Evolutionary conservation across 2,113 vertebrate species (phyloP).

Genomic region (Craseonycteris thonglongyai): DNA sequence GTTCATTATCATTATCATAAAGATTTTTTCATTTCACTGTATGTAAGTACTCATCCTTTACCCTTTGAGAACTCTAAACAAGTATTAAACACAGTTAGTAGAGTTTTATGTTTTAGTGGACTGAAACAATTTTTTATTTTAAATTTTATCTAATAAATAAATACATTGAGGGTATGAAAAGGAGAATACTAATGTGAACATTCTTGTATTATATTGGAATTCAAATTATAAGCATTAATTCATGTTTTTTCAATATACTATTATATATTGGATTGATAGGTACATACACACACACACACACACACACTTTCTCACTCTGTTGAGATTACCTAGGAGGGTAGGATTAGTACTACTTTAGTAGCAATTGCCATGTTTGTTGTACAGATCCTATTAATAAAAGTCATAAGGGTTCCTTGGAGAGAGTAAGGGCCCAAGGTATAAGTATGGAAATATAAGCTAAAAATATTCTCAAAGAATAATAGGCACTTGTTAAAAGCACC

Average conservation of each 20-base stretch:
- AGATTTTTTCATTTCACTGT: not conserved
- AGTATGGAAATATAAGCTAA: not conserved
- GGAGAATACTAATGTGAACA: no score
- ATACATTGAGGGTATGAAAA: not conserved
- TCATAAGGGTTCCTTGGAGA: not conserved
- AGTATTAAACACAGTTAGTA: not conserved
- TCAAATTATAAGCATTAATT: not conserved
- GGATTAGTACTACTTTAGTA: not conserved
- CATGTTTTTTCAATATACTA: not conserved
- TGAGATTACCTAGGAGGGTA: not conserved
- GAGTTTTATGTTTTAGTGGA: not conserved
- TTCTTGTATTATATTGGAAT: not conserved
- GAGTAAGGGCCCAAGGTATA: not conserved
- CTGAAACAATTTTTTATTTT: not conserved
- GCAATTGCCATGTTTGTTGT: not conserved
- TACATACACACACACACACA: not conserved
- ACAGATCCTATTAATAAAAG: not conserved
- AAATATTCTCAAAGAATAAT: not conserved
- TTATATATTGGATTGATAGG: not conserved
- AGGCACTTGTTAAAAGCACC: not conserved
- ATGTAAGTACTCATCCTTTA: not conserved
- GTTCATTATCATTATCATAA: no score
- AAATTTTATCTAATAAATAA: not conserved
- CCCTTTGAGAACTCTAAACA: not conserved
- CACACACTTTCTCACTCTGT: not conserved